Conservation (phyloP, 2,113 vertebrate species). For the Lagopus leucura region DNA sequence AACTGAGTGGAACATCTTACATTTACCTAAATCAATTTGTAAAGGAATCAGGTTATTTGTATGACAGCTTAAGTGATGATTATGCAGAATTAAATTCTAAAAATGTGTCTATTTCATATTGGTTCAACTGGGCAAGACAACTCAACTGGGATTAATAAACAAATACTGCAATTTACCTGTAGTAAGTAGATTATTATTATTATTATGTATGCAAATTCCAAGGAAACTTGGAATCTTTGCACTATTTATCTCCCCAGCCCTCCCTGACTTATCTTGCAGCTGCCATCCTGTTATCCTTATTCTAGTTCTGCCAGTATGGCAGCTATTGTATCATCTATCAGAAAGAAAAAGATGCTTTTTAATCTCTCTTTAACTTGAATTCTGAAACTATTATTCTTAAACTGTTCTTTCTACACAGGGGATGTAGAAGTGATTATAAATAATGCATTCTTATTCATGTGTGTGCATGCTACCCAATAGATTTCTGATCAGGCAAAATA, state of each 20-base stretch:
- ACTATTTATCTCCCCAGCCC: fast-evolving
- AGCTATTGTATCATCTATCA: background rate
- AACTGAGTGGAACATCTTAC: background rate
- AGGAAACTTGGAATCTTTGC: background rate
- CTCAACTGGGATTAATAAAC: background rate
- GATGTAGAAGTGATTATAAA: background rate
- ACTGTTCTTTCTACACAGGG: background rate
- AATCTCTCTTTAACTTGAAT: background rate
- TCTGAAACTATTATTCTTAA: background rate
- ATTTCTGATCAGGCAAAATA: background rate
- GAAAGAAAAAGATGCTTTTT: background rate
- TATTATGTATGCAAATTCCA: background rate
- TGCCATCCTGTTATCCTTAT: background rate
- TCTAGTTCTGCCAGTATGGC: background rate
- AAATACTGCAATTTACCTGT: background rate
- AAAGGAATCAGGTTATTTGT: background rate
- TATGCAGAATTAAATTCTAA: background rate
- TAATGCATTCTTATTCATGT: background rate
- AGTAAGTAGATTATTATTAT: background rate
- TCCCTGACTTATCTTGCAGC: background rate
- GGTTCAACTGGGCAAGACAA: background rate
- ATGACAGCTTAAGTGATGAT: background rate
- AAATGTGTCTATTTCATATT: background rate
- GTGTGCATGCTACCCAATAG: background rate
- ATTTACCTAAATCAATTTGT: background rate